phyloP scores from a whole-genome alignment of 1,140 invertebrate genomes.

The Drosophila watanabei region DNA sequence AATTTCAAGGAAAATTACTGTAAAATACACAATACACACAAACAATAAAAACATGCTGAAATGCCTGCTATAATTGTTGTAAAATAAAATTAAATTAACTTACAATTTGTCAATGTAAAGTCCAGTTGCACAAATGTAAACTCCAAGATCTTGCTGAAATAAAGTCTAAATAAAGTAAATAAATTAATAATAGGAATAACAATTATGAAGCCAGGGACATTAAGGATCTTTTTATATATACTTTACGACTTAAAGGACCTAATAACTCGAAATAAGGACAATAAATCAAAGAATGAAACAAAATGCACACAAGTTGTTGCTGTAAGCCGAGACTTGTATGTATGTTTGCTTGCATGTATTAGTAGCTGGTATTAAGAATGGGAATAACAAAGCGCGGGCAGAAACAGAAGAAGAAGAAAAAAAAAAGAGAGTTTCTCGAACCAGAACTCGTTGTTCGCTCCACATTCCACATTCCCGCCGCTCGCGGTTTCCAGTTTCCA shows the following conservation, averaged over 20 bases:
- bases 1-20: too few relatives aligned
- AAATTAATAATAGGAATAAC: neutral
- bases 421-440: conserved; percentile 4
- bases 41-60: too few relatives aligned
- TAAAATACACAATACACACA: too few relatives aligned
- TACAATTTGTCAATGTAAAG: neutral
- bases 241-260: neutral
- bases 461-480: conserved; percentile 14
- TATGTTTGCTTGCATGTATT: neutral
- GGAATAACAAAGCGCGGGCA: neutral
- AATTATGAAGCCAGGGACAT: neutral
- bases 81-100: neutral
- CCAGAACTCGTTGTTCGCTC: conserved; percentile 25
- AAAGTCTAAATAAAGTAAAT: neutral
- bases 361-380: conserved; percentile 4
- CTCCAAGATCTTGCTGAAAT: neutral
- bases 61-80: too few relatives aligned
- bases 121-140: neutral
- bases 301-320: neutral
- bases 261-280: neutral
- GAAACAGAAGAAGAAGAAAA: too few relatives aligned
- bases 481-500: conserved; percentile 8
- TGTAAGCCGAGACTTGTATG: neutral
- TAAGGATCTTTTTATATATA: neutral
- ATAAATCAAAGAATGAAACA: neutral